Conservation (phyloP, 37 sponge, comb jelly and placozoan genomes). For the Halisarca cf. caerulea region DNA sequence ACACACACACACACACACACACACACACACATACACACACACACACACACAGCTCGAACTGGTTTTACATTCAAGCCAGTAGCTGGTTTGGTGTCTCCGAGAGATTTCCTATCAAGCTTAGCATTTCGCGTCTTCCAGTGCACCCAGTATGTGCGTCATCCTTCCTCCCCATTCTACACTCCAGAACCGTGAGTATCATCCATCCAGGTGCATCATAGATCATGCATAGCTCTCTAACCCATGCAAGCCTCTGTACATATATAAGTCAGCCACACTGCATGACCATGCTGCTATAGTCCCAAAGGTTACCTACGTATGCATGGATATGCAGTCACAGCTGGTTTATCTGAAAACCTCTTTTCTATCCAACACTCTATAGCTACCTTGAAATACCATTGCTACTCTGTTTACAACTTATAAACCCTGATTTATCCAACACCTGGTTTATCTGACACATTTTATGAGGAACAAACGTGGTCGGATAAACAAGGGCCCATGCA, state of each 20-base stretch:
- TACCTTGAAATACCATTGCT: no score
- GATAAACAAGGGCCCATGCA: no score
- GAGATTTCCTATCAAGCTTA: constrained; percentile 56
- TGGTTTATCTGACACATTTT: no score
- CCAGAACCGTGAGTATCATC: constrained; percentile 60
- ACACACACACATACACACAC: constrained; percentile 20
- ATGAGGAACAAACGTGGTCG: no score
- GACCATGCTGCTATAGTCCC: no score
- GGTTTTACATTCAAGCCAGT: constrained; percentile 56
- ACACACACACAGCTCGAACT: constrained; percentile 9
- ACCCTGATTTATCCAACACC: no score
- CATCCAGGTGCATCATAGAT: neutral
- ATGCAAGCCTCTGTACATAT: neutral
- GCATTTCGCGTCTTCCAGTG: constrained; percentile 67
- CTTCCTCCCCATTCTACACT: constrained; percentile 55
- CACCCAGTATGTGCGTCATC: constrained; percentile 68
- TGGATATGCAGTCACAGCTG: no score
- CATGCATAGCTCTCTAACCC: neutral
- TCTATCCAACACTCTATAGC: no score
- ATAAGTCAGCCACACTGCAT: neutral
- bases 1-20: constrained; percentile 7
- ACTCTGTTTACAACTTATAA: no score
- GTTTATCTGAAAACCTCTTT: no score
- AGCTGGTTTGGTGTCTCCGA: constrained; percentile 42
- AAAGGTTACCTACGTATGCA: no score